Evolutionary conservation across 2,797 vertebrate genomes (phyloP).

Genomic region (Xiphophorus birchmanni): DNA sequence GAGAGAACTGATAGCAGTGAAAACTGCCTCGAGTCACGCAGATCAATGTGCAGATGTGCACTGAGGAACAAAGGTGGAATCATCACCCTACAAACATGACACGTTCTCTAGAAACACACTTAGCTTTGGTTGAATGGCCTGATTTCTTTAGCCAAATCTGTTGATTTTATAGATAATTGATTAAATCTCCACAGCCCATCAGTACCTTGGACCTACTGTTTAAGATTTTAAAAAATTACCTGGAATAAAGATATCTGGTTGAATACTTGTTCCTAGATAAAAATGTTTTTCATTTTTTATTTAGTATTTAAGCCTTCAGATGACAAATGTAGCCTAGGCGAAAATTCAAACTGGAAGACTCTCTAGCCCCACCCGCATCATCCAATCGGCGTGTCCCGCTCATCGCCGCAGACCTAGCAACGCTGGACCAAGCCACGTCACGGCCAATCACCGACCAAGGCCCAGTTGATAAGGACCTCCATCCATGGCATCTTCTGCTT

Average conservation of each 20-base stretch:
- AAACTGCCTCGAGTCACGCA: constrained; percentile 11
- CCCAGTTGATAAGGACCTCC: too few species aligned
- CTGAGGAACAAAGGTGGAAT: background rate
- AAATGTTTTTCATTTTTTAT: background rate
- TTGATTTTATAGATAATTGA: background rate
- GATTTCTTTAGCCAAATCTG: background rate
- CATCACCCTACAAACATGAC: background rate
- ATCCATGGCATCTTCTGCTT: too few species aligned
- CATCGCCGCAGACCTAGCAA: too few species aligned
- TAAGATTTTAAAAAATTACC: background rate
- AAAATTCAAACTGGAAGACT: too few species aligned
- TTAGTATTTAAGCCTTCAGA: background rate
- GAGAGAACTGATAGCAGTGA: constrained; percentile 25
- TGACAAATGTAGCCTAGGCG: background rate
- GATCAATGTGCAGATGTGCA: constrained; percentile 7
- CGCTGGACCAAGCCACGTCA: too few species aligned
- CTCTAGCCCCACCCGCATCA: too few species aligned
- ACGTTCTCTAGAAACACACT: constrained; percentile 5
- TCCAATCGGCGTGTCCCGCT: too few species aligned
- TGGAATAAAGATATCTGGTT: background rate
- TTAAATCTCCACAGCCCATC: background rate
- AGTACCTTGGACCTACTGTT: background rate
- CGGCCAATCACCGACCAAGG: too few species aligned
- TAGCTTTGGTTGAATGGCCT: background rate
- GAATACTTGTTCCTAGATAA: background rate